These are phyloP conservation scores for Hiodon tergisus DNA, from an alignment of 2,113 vertebrate genomes.

Conservation along the genomic window DNA sequence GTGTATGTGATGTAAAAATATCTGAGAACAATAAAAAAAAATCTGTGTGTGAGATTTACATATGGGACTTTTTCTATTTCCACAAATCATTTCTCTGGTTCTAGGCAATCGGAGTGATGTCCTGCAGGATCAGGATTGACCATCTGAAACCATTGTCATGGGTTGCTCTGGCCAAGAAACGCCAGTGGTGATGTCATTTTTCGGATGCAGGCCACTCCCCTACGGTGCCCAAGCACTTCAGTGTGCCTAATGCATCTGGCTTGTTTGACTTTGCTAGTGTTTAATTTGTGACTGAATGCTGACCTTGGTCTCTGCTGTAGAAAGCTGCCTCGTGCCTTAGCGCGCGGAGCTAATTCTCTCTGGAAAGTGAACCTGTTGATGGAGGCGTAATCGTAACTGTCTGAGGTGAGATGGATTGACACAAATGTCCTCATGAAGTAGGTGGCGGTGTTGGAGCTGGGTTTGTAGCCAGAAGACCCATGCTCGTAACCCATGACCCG, in stretches of 20 bases:
- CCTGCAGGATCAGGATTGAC: background rate
- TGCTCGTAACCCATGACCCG: no score
- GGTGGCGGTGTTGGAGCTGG: no score
- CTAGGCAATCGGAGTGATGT: background rate
- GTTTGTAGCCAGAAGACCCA: no score
- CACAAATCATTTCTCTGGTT: background rate
- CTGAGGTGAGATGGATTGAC: no score
- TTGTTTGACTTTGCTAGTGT: conserved; percentile 23
- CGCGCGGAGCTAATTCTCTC: conserved; percentile 42
- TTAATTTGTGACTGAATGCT: conserved; percentile 30
- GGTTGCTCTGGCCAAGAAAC: no score
- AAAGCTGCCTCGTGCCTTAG: conserved; percentile 40
- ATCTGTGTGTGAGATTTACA: conserved; percentile 64
- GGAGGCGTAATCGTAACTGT: background rate
- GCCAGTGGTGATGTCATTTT: conserved; percentile 23
- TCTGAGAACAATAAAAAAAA: conserved; percentile 55
- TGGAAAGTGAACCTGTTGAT: conserved; percentile 1
- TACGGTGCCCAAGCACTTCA: conserved; percentile 17
- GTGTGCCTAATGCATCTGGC: conserved; percentile 1
- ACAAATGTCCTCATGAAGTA: no score
- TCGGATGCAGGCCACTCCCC: conserved; percentile 14
- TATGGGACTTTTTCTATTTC: conserved; percentile 35
- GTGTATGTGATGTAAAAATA: conserved; percentile 49
- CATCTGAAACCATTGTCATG: no score
- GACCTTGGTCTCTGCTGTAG: conserved; percentile 30